Evolutionary conservation across 2,113 vertebrate genomes (phyloP).

Genomic region (Vombatus ursinus): DNA sequence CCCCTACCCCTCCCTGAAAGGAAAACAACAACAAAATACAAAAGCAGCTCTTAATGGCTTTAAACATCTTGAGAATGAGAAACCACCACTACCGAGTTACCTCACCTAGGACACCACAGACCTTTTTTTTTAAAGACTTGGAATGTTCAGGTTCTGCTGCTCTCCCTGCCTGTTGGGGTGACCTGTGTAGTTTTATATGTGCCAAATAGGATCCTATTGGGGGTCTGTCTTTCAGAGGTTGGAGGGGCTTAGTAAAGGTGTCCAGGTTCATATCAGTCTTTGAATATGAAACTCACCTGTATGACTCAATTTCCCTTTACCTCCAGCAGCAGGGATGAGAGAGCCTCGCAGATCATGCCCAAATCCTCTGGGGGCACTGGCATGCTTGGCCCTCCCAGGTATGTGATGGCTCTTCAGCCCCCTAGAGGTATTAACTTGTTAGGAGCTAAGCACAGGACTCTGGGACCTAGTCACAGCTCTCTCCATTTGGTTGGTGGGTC

Average conservation of each 20-base stretch:
- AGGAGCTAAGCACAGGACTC: neutral
- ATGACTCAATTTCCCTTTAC: neutral
- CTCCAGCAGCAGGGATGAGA: neutral
- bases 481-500: slow-evolving; percentile 4
- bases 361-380: neutral
- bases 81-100: neutral
- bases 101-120: neutral
- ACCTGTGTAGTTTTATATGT: neutral
- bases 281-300: neutral
- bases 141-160: neutral
- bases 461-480: neutral
- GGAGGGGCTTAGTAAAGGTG: neutral
- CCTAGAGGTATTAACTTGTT: neutral
- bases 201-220: neutral
- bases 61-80: neutral
- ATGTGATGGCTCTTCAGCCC: neutral
- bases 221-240: neutral
- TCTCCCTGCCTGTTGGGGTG: neutral
- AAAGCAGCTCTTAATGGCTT: neutral
- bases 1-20: neutral
- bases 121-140: neutral
- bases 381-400: neutral
- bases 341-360: neutral
- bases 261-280: neutral
- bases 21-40: neutral